Conservation (phyloP, 2,113 vertebrate genomes). For the Spilogale gracilis region DNA sequence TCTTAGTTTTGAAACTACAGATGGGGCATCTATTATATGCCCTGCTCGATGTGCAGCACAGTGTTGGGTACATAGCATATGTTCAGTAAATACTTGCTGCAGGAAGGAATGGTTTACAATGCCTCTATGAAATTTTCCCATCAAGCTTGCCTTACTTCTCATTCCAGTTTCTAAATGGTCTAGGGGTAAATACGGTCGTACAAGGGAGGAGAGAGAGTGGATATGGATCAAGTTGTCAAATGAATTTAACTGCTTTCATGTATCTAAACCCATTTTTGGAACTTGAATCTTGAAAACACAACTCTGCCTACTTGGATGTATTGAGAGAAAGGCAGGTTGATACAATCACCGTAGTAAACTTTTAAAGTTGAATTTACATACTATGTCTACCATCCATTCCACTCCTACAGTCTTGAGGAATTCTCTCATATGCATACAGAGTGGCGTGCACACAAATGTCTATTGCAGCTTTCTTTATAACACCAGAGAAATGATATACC, state of each 20-base stretch:
- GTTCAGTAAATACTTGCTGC: not conserved
- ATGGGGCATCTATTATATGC: not conserved
- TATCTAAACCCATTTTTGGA: not conserved
- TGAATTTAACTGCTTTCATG: not conserved
- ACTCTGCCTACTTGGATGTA: not conserved
- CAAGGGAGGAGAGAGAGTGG: not conserved
- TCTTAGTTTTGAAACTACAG: not conserved
- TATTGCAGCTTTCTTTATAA: not conserved
- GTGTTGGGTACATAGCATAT: not conserved
- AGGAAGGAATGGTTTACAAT: not conserved
- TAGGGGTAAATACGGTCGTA: not conserved
- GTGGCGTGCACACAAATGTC: not conserved
- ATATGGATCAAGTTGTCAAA: not conserved
- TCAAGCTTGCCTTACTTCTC: not conserved
- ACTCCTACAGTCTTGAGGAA: not conserved
- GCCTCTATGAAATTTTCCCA: not conserved
- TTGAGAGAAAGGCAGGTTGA: not conserved
- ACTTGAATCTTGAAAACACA: conserved; percentile 38
- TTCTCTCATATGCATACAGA: not conserved
- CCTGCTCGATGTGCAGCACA: not conserved
- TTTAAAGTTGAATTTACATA: conserved; percentile 15
- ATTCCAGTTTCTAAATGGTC: conserved; percentile 30
- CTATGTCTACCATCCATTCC: not conserved
- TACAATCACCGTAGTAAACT: not conserved
- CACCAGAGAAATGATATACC: not conserved